Evolutionary conservation across 92 coral and sea anemone species (phyloP), one percentile per base, ranked within the genome.

Genomic region (Heliopora coerulea): DNA sequence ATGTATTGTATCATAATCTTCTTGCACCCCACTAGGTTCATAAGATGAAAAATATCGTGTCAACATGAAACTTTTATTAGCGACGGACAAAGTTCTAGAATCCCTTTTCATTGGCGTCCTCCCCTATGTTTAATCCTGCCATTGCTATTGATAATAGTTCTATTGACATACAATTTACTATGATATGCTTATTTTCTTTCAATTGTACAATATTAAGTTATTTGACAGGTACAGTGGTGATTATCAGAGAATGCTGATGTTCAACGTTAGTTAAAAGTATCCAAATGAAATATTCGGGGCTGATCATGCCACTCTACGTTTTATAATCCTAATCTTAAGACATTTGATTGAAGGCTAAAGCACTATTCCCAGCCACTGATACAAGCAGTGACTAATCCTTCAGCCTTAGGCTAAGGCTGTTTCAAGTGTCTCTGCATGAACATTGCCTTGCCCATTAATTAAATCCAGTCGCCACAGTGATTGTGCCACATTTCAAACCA

Each of bases 91-190:
- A 46, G n/a, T 6, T 46, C 15, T 2, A 15, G 15, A 46, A 15
- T 15, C 12, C 2, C 14, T 15, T 37, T 37, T 37, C 42, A 4
- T 37, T 12, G 42, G 42, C 12, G 12, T 4, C 42, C 42, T 37
- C 42, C 42, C 6, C 42, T 4, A 5, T 4, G 42, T 37, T 4
- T 12, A 12, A 4, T 37, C 5, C 12, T 18, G 3, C 35, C n/a
- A 28, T 19, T 17, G 35, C 17, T 30, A 28, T 59, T 28, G 27
- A 31, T 62, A 24, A 33, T 62, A 17, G 68, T 44, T 62, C 34
- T 62, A 62, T 62, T 62, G 49, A 62, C 49, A 27, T 27, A 62
- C 34, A 62, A 62, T 62, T 32, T 59, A 62, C 46, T n/a, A n/a
- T n/a, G n/a, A 32, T 19, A 62, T 62, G 68, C 34, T 62, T 35